Conservation (phyloP, 2,113 vertebrate species). For the Crypturellus undulatus region DNA sequence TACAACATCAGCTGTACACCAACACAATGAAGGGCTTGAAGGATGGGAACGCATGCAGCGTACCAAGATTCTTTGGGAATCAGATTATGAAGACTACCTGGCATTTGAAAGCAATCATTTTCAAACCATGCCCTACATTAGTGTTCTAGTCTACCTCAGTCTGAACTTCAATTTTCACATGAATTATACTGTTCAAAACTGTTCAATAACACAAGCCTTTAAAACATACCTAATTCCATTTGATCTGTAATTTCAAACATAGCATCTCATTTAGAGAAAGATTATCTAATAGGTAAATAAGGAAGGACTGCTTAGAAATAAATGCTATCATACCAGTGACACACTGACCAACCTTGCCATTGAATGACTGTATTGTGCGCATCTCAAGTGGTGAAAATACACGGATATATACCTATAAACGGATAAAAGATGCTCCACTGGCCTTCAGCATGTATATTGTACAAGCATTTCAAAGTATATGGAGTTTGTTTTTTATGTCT, state of each 20-base stretch:
- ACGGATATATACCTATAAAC: background rate
- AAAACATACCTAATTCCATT: background rate
- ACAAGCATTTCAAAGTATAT: background rate
- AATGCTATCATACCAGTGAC: background rate
- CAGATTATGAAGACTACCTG: background rate
- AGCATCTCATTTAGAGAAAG: background rate
- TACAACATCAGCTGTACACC: background rate
- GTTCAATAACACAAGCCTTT: background rate
- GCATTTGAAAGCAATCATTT: background rate
- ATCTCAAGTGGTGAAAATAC: background rate
- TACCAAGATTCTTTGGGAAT: background rate
- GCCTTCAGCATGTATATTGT: background rate
- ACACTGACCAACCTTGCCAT: background rate
- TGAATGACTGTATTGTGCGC: background rate
- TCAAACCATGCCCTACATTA: background rate
- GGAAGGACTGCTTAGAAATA: constrained; percentile 8
- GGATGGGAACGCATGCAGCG: background rate
- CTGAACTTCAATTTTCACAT: background rate
- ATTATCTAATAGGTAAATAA: background rate
- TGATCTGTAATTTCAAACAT: background rate
- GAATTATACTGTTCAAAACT: background rate
- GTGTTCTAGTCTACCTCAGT: background rate
- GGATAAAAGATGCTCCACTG: background rate
- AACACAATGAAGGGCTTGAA: background rate
- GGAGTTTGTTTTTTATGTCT: background rate